phyloP scores from a whole-genome alignment of 2,113 vertebrate genomes.

The Macheiramphus alcinus region DNA sequence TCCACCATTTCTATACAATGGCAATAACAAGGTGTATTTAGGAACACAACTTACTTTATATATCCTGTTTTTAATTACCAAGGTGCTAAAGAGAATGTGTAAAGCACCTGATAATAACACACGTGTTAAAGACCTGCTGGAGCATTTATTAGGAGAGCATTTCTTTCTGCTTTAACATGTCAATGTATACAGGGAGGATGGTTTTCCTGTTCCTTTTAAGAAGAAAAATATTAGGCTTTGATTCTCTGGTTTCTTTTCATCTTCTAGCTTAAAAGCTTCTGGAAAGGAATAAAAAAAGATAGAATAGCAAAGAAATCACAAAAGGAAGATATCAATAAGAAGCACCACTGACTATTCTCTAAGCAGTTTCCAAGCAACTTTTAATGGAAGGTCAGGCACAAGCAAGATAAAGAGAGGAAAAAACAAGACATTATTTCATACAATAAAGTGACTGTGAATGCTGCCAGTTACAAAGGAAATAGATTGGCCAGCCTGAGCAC shows the following conservation, averaged over 20 bases:
- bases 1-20: background rate
- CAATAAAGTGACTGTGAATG: slow-evolving; percentile 73
- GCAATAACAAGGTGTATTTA: background rate
- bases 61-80: slow-evolving; percentile 13
- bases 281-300: slow-evolving; percentile 45
- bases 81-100: background rate
- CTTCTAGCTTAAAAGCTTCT: slow-evolving; percentile 64
- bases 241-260: slow-evolving; percentile 71
- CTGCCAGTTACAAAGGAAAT: slow-evolving; percentile 69
- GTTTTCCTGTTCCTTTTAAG: slow-evolving; percentile 58
- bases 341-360: slow-evolving; percentile 74
- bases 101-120: background rate
- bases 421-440: slow-evolving; percentile 78
- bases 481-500: slow-evolving; percentile 56
- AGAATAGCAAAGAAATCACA: slow-evolving; percentile 73
- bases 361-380: slow-evolving; percentile 97
- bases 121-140: background rate
- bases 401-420: slow-evolving; percentile 79
- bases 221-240: slow-evolving; percentile 68
- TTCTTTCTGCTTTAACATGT: slow-evolving; percentile 39
- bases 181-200: background rate
- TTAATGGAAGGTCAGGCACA: slow-evolving; percentile 92
- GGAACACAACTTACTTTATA: background rate
- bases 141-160: slow-evolving; percentile 9
- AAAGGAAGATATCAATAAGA: slow-evolving; percentile 80